A percentile compares a stretch with the other conserved stretches of the same genome.
These are phyloP conservation scores for Drosophila watanabei DNA, from an alignment of 1,140 invertebrate genomes.

Conservation along the genomic window DNA sequence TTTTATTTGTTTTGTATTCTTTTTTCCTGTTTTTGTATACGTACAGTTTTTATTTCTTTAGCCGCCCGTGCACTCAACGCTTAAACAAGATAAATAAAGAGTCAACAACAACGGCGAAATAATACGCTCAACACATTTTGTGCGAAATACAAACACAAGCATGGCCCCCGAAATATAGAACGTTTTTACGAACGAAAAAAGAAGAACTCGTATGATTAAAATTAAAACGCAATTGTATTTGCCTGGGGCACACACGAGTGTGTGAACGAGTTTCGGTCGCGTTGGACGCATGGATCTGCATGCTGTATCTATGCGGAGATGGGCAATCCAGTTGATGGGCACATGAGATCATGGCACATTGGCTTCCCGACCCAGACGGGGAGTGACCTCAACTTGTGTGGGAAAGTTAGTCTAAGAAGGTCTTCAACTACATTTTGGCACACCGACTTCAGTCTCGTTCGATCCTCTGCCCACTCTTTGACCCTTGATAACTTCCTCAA, in stretches of 20 bases:
- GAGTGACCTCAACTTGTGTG: conserved; percentile 32
- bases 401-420: conserved; percentile 24
- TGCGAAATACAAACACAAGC: conserved; percentile 39
- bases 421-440: conserved; percentile 17
- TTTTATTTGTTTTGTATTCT: conserved; percentile 37
- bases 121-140: conserved; percentile 69
- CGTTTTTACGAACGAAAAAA: conserved; percentile 41
- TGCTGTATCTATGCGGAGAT: conserved; percentile 42
- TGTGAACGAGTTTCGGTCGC: conserved; percentile 29
- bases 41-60: conserved; percentile 45
- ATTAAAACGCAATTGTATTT: conserved; percentile 79
- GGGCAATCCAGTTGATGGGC: conserved; percentile 40
- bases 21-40: conserved; percentile 42
- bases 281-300: conserved; percentile 18
- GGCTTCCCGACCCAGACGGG: conserved; percentile 1
- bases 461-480: conserved; percentile 44
- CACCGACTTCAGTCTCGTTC: conserved; percentile 1
- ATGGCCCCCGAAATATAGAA: conserved; percentile 43
- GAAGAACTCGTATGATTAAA: conserved; percentile 61
- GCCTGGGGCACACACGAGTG: conserved; percentile 29
- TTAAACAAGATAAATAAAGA: conserved; percentile 41
- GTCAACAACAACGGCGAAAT: conserved; percentile 41
- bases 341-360: conserved; percentile 70
- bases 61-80: conserved; percentile 36
- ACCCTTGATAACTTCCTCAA: conserved; percentile 48